These are phyloP conservation scores for Aldabrachelys gigantea DNA, from an alignment of 2,113 vertebrate species.

Conservation along the genomic window DNA sequence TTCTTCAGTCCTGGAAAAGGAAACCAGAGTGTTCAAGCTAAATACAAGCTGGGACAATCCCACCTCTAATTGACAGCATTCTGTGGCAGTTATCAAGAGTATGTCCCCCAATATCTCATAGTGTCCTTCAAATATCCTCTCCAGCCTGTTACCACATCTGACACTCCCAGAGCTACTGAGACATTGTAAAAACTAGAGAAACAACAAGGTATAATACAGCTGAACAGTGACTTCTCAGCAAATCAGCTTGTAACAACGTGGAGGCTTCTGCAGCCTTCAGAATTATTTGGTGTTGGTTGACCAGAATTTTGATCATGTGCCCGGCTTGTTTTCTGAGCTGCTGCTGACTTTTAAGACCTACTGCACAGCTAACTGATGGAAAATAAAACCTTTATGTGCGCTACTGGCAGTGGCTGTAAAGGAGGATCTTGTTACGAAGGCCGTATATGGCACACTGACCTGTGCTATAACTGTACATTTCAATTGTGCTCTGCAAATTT, in stretches of 20 bases:
- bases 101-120: slow-evolving; percentile 38
- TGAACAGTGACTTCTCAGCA: not conserved
- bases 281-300: fast-evolving
- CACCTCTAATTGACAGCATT: slow-evolving; percentile 54
- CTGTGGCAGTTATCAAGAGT: slow-evolving; percentile 42
- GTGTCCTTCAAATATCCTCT: slow-evolving; percentile 50
- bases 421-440: slow-evolving; percentile 41
- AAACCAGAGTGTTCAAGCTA: not conserved
- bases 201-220: not conserved
- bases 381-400: slow-evolving; percentile 60
- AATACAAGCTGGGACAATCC: not conserved
- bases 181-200: not conserved
- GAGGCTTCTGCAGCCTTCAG: not conserved
- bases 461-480: slow-evolving; percentile 16
- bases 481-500: slow-evolving; percentile 63
- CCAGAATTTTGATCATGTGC: not conserved
- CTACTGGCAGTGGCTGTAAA: not conserved
- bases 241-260: not conserved
- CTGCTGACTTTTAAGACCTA: slow-evolving; percentile 61
- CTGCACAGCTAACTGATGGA: slow-evolving; percentile 45
- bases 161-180: slow-evolving; percentile 1
- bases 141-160: slow-evolving; percentile 20
- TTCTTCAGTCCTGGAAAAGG: not conserved
- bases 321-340: slow-evolving; percentile 38
- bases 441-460: not conserved